Conservation (phyloP, 2,113 vertebrate species). For the Calypte anna region DNA sequence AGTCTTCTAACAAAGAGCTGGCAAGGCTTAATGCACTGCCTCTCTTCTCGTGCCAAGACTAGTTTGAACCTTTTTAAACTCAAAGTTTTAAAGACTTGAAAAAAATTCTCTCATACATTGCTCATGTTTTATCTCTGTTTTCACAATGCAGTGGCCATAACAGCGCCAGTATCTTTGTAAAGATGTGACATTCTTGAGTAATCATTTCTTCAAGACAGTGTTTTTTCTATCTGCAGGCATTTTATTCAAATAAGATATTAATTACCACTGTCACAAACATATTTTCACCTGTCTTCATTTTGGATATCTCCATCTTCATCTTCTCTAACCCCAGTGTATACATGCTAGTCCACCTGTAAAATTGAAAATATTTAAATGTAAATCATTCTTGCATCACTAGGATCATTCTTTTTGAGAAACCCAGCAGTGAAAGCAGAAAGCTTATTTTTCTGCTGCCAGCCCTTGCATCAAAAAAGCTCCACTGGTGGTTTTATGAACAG, state of each 20-base stretch:
- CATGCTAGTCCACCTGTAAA: background rate
- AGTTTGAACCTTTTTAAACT: background rate
- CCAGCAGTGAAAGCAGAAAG: background rate
- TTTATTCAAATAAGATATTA: background rate
- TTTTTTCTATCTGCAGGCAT: background rate
- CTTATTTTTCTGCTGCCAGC: background rate
- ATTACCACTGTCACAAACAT: background rate
- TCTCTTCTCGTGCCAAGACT: background rate
- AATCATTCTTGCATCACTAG: background rate
- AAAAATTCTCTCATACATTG: background rate
- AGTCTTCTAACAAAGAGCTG: background rate
- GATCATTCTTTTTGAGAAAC: background rate
- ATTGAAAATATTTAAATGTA: constrained; percentile 6
- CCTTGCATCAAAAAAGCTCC: background rate
- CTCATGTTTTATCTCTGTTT: background rate
- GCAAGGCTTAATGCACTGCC: fast-evolving
- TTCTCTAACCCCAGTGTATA: background rate
- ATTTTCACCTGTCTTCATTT: background rate
- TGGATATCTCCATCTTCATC: background rate
- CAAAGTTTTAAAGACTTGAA: background rate
- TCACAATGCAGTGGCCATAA: background rate
- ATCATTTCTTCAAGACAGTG: background rate
- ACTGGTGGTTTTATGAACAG: background rate
- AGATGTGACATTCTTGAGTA: background rate
- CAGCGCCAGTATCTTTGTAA: background rate